These are phyloP conservation scores for Hippocampus barbouri DNA, from an alignment of 2,113 vertebrate genomes.

Conservation along the genomic window DNA sequence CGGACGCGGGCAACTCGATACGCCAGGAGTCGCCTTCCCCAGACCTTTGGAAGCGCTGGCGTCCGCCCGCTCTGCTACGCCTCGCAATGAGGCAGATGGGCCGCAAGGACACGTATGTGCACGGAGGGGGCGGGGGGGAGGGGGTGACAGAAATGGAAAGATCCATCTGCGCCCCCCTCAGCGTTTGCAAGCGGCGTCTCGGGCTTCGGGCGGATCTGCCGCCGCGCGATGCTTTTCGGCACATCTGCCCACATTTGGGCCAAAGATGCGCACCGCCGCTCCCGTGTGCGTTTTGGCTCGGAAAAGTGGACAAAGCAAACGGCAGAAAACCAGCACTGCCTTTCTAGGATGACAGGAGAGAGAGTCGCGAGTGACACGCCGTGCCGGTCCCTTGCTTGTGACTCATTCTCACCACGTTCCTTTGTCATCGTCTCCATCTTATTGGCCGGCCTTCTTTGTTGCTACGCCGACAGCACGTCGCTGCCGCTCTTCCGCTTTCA, in stretches of 20 bases:
- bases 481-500: not conserved
- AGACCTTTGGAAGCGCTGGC: slow-evolving; percentile 28
- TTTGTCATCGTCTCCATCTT: slow-evolving; percentile 57
- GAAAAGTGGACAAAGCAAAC: too few species aligned
- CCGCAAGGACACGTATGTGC: slow-evolving; percentile 51
- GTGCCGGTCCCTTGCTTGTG: slow-evolving; percentile 20
- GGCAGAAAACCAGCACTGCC: too few species aligned
- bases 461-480: slow-evolving; percentile 56
- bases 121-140: slow-evolving; percentile 30
- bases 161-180: slow-evolving; percentile 49
- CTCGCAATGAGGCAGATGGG: slow-evolving; percentile 42
- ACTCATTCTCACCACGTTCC: slow-evolving; percentile 38
- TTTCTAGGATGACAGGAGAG: not conserved
- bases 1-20: too few species aligned
- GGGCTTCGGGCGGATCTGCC: slow-evolving; percentile 42
- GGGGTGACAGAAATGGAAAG: slow-evolving; percentile 59
- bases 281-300: too few species aligned
- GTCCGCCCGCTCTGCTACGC: slow-evolving; percentile 21
- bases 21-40: slow-evolving; percentile 58
- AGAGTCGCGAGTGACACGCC: slow-evolving; percentile 25
- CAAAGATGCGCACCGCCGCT: too few species aligned
- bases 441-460: slow-evolving; percentile 68
- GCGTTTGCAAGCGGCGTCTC: slow-evolving; percentile 16
- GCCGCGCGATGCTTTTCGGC: slow-evolving; percentile 13
- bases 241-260: too few species aligned